Conservation (phyloP, 2,888 invertebrate species). For the Melieria crassipennis region DNA sequence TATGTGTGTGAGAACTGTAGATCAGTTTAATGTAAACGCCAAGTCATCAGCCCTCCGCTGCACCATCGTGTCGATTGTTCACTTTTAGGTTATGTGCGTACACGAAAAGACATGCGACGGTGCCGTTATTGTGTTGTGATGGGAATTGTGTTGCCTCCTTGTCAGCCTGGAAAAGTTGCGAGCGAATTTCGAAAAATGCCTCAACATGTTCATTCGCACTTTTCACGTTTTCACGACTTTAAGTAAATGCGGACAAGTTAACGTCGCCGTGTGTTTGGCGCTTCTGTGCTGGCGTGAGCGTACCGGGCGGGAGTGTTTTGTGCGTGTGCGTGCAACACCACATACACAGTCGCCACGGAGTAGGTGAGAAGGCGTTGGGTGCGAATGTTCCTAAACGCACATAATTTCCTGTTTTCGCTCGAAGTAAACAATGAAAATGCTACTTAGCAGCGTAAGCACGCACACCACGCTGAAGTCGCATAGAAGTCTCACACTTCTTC, state of each 20-base stretch:
- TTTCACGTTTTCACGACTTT: conserved; percentile 40
- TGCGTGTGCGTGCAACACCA: no score
- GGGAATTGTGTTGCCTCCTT: conserved; percentile 1
- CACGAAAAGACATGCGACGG: no score
- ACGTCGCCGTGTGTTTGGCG: conserved; percentile 38
- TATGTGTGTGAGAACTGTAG: no score
- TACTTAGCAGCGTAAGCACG: background rate
- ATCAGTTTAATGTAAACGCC: no score
- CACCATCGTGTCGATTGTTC: no score
- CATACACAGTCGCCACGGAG: background rate
- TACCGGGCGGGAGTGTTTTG: conserved; percentile 2
- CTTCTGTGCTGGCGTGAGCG: background rate
- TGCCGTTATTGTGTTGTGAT: background rate
- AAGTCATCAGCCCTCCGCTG: no score
- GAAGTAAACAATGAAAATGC: conserved; percentile 57
- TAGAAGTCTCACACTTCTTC: no score
- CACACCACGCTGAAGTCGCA: no score
- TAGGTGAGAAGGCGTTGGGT: background rate
- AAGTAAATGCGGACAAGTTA: no score
- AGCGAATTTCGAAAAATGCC: background rate
- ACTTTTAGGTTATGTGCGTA: no score
- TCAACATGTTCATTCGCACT: conserved; percentile 23
- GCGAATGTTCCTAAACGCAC: conserved; percentile 8
- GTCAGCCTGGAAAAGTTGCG: background rate
- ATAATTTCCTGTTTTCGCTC: conserved; percentile 54